These are phyloP conservation scores for Oscheius sp. DNA, from an alignment of 2,888 invertebrate species.

Conservation along the genomic window DNA sequence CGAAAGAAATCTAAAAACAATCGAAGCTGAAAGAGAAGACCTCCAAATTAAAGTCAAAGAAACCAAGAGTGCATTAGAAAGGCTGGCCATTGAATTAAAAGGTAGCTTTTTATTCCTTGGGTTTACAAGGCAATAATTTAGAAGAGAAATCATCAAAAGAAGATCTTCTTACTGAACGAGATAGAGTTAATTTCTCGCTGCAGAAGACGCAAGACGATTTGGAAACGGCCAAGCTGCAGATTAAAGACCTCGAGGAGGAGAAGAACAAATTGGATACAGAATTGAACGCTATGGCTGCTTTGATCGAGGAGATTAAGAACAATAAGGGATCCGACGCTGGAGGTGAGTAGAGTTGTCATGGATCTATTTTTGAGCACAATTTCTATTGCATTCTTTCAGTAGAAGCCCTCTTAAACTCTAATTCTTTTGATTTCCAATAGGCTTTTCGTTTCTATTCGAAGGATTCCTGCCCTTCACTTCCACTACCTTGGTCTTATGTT, in stretches of 20 bases:
- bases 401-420: too few species aligned
- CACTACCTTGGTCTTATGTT: too few species aligned
- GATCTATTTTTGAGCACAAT: background rate
- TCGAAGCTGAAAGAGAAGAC: background rate
- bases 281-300: background rate
- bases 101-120: background rate
- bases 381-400: background rate
- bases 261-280: conserved; percentile 6
- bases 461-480: too few species aligned
- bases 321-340: conserved; percentile 24
- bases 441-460: too few species aligned
- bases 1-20: conserved; percentile 2
- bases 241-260: background rate
- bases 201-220: conserved; percentile 20
- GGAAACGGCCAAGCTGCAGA: conserved; percentile 1
- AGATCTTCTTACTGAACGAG: background rate
- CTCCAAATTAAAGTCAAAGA: background rate
- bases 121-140: background rate
- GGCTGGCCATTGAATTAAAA: conserved; percentile 17
- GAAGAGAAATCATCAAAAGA: background rate
- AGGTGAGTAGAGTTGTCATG: background rate
- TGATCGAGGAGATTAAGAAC: background rate
- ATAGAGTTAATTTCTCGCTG: background rate
- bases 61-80: conserved; percentile 3
- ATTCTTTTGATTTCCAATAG: too few species aligned